phyloP scores from a whole-genome alignment of 2,888 invertebrate species.

The Mesopsocus fuscifrons region DNA sequence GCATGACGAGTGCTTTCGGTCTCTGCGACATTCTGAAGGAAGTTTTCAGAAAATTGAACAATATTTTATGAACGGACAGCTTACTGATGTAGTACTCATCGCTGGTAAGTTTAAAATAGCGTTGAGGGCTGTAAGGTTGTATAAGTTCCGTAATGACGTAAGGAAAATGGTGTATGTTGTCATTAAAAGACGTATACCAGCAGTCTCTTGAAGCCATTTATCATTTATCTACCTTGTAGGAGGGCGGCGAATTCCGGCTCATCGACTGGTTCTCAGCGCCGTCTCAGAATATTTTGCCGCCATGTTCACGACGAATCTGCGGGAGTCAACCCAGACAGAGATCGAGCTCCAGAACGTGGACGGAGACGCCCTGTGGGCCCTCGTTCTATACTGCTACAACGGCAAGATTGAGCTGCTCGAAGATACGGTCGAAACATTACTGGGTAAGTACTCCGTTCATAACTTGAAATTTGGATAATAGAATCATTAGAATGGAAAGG shows the following conservation, averaged over 20 bases:
- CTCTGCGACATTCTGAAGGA: constrained; percentile 60
- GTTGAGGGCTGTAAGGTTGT: too few relatives aligned
- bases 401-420: constrained; percentile 68
- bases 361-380: constrained; percentile 62
- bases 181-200: too few relatives aligned
- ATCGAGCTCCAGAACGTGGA: constrained; percentile 70
- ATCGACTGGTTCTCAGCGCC: constrained; percentile 75
- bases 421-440: constrained; percentile 74
- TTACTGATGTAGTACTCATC: constrained; percentile 75
- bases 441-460: constrained; percentile 25
- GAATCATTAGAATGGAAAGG: too few relatives aligned
- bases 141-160: too few relatives aligned
- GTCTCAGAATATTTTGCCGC: constrained; percentile 89
- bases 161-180: too few relatives aligned
- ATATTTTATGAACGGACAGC: constrained; percentile 59
- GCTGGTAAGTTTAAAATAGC: constrained; percentile 37
- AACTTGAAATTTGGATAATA: too few relatives aligned
- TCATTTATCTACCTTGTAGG: too few relatives aligned
- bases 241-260: constrained; percentile 48
- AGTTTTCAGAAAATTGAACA: constrained; percentile 66
- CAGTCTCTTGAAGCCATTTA: too few relatives aligned
- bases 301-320: constrained; percentile 80
- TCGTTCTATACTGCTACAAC: constrained; percentile 83
- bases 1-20: constrained; percentile 59
- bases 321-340: constrained; percentile 67